A percentile compares a stretch with the other conserved stretches of the same genome.
phyloP scores from a whole-genome alignment of 1,140 invertebrate genomes.

The Lethocerus indicus region DNA sequence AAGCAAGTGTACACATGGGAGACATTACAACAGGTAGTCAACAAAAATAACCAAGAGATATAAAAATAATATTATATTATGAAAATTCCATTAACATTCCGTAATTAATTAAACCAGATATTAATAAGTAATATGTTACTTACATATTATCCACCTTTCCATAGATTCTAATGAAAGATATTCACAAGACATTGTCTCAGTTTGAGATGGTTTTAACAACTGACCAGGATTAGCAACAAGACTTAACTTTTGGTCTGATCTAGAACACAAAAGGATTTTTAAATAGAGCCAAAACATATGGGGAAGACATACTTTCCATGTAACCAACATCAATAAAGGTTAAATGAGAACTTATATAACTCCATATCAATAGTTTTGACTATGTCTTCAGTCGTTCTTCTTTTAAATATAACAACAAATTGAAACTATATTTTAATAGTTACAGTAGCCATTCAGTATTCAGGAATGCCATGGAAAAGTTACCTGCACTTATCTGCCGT shows the following conservation, averaged over 20 bases:
- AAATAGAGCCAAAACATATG: no score
- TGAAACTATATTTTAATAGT: neutral
- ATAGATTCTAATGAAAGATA: conserved; percentile 88
- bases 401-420: neutral
- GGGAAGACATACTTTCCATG: no score
- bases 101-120: neutral
- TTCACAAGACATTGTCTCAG: conserved; percentile 93
- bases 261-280: no score
- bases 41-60: conserved; percentile 5
- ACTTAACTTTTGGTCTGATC: conserved; percentile 83
- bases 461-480: neutral
- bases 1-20: neutral
- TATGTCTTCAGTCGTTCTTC: no score
- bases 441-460: no score
- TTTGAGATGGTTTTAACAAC: conserved; percentile 83
- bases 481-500: conserved; percentile 82
- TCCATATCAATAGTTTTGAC: no score
- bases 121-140: conserved; percentile 19
- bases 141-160: conserved; percentile 91
- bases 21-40: neutral
- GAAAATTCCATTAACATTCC: neutral
- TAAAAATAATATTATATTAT: conserved; percentile 2
- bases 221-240: conserved; percentile 80
- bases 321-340: no score
- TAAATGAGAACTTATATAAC: no score